Evolutionary conservation across 2,888 invertebrate species (phyloP).

Genomic region (Globia sparganii): DNA sequence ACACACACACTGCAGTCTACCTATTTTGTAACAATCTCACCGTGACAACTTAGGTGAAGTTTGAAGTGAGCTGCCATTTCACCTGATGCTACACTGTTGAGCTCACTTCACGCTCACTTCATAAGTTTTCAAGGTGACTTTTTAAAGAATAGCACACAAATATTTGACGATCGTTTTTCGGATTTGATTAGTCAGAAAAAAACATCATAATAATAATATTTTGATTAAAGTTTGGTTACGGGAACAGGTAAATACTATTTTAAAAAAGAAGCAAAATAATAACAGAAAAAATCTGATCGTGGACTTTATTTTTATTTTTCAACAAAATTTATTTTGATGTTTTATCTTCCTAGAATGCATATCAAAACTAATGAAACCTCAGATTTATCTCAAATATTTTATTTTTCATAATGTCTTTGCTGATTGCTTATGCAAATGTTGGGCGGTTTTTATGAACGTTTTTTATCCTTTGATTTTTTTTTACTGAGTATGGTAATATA

Average conservation of each 20-base stretch:
- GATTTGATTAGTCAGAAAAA: not conserved
- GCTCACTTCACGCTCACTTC: not conserved
- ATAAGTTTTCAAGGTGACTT: not conserved
- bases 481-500: not conserved
- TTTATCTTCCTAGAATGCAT: conserved; percentile 16
- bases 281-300: not conserved
- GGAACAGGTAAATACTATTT: not conserved
- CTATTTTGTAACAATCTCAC: not conserved
- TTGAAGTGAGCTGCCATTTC: not conserved
- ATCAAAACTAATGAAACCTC: conserved; percentile 10
- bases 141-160: not conserved
- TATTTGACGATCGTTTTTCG: not conserved
- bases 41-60: not conserved
- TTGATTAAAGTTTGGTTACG: conserved; percentile 1
- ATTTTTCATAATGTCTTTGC: conserved; percentile 19
- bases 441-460: conserved; percentile 3
- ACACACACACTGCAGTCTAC: too few relatives aligned
- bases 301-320: not conserved
- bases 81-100: not conserved
- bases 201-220: not conserved
- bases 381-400: not conserved
- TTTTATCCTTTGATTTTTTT: not conserved
- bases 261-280: not conserved
- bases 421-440: conserved; percentile 31
- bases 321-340: conserved; percentile 11